phyloP scores from a whole-genome alignment of 2,888 invertebrate genomes.

The Eumerus sabulonum region DNA sequence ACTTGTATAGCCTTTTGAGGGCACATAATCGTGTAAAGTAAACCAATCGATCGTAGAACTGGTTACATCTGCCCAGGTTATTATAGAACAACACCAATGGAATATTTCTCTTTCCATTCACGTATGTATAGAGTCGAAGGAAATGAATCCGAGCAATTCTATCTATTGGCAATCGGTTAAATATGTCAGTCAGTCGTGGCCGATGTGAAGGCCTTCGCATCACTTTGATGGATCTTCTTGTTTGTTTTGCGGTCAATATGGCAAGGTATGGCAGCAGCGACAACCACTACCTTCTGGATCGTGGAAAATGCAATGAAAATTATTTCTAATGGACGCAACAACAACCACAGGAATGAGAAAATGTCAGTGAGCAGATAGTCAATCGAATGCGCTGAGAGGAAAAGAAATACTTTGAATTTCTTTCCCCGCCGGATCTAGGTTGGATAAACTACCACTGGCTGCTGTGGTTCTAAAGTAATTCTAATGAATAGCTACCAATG shows the following conservation, averaged over 20 bases:
- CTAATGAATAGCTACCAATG: slow-evolving; percentile 56
- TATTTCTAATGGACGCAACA: slow-evolving; percentile 46
- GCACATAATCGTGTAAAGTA: slow-evolving; percentile 52
- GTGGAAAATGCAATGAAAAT: slow-evolving; percentile 43
- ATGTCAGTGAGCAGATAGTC: slow-evolving; percentile 1
- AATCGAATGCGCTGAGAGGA: slow-evolving; percentile 33
- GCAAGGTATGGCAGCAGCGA: slow-evolving; percentile 45
- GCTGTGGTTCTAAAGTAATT: slow-evolving; percentile 27
- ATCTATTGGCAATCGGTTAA: slow-evolving; percentile 63
- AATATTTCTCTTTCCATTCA: slow-evolving; percentile 24
- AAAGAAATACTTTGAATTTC: slow-evolving; percentile 41
- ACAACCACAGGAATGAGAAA: too few relatives aligned
- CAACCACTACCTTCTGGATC: not conserved
- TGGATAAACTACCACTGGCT: slow-evolving; percentile 27
- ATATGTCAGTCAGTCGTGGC: slow-evolving; percentile 63
- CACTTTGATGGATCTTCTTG: slow-evolving; percentile 35
- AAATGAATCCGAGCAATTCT: slow-evolving; percentile 64
- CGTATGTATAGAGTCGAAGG: slow-evolving; percentile 38
- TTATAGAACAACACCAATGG: not conserved
- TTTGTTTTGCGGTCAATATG: slow-evolving; percentile 35
- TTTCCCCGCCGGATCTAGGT: slow-evolving; percentile 52
- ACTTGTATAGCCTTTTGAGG: slow-evolving; percentile 53
- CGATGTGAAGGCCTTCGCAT: slow-evolving; percentile 57
- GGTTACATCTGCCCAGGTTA: slow-evolving; percentile 17
- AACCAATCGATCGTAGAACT: slow-evolving; percentile 47